phyloP scores from a whole-genome alignment of 64 coral and sea anemone species.

The Actinia equina region DNA sequence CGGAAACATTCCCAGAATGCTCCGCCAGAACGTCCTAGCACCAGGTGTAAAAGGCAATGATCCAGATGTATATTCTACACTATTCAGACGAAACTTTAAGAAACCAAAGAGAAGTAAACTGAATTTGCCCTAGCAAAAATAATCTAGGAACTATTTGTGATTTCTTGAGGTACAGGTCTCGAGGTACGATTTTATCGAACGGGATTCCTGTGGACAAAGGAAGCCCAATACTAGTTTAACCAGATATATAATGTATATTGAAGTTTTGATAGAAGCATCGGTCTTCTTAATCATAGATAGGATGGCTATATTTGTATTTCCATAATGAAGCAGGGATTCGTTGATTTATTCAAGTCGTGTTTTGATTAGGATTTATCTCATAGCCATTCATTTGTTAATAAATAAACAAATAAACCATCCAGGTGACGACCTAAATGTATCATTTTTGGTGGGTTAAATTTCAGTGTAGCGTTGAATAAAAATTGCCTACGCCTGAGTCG shows the following conservation, averaged over 20 bases:
- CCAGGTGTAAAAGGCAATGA: constrained; percentile 64
- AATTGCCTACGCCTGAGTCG: background rate
- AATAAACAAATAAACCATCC: background rate
- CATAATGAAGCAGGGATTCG: background rate
- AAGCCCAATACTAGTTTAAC: background rate
- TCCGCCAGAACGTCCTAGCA: constrained; percentile 61
- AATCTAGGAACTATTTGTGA: background rate
- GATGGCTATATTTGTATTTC: background rate
- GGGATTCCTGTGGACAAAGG: constrained; percentile 6
- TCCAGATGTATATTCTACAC: constrained; percentile 84
- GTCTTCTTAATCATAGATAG: background rate
- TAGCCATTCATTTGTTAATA: background rate
- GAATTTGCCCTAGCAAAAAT: background rate
- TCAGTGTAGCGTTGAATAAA: background rate
- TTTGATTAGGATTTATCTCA: background rate
- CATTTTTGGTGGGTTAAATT: too few species aligned
- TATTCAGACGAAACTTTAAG: constrained; percentile 72
- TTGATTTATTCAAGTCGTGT: background rate
- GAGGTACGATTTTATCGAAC: background rate
- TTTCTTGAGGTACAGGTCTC: background rate
- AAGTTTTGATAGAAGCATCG: background rate
- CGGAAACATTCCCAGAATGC: constrained; percentile 83
- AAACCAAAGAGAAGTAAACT: background rate
- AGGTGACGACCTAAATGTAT: too few species aligned
- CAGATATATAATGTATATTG: background rate